Evolutionary conservation across 2,113 vertebrate species (phyloP), one percentile per base, ranked within the genome.

Genomic region (Pollimyrus isidori): DNA sequence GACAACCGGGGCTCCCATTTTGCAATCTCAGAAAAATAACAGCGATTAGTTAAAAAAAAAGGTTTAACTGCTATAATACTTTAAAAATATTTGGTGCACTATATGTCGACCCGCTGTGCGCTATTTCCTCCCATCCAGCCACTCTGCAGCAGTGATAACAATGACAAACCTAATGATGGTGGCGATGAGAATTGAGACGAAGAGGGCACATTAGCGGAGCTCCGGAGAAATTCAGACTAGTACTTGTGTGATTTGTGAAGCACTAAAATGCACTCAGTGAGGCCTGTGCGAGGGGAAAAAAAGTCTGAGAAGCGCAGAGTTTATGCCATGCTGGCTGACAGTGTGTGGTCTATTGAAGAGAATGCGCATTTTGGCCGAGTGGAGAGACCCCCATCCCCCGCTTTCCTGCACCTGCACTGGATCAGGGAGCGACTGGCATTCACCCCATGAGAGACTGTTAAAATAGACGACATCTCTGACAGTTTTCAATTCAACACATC

Each of bases 301-400:
- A 90, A 49, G 90, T 58, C 7, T 86, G 84, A 83, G 89, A 88
- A 92, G 90, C 89, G 91, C 92, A 92, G 96, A 97, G 96, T 95
- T 95, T 97, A 96, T 97, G 97, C 96, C 97, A 96, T 96, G 97
- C 97, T 97, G 97, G 96, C 96, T 97, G 97, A 96, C 97, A 98
- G 97, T 98, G 97, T 98, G 97, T 98, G 97, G 97, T 97, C 98
- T 96, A 97, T 97, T 97, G 96, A 97, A 93, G 95, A 95, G 96
- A 95, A 95, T 95, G 96, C 94, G 96, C 95, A 96, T 97, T 96
- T 95, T 94, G 91, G 91, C 91, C 91, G 90, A 88, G 90, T 94
- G 94, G 94, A 94, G 93, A 94, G 93, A 92, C 93, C 94, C 94
- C 95, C 95, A 93, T 94, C 93, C 92, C 95, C 95, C 95, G 96